Base-by-base conservation (phyloP, 2,797 vertebrate genomes). In the Parauchenoglanis punctatus region DNA sequence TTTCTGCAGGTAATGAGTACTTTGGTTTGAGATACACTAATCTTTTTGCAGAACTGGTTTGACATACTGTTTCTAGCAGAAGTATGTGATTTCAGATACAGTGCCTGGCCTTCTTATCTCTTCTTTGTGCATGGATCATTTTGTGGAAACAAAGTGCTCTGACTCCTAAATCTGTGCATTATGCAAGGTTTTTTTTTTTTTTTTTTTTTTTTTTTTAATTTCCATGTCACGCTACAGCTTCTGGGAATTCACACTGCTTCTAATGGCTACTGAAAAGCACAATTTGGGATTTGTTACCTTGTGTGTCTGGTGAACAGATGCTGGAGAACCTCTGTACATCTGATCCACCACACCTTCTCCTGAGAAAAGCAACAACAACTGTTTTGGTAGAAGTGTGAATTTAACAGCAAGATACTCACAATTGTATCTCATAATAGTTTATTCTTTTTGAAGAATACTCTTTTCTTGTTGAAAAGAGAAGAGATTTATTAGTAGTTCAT, bases 361-460 rank as follows among this genome's bases (percentile, higher is more conserved):
- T 81, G 89, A 92, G 92, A 91, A 91, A 31, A 81, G 72, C 86
- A 80, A 85, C 89, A 90, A 91, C 91, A 92, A 91, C 86, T 20
- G 58, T 93, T 95, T 94, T 94, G 92, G 93, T 94, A 90, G 91
- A 91, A 87, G 92, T 84, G 52, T 92, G 93, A 92, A 94, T 92
- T 92, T 93, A 93, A 92, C 94, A 95, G 95, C 92, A 90, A 93
- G 92, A 86, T 90, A 54, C 31, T 85, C 86, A 84, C 85, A 76
- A 88, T 81, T 87, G 86, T 88, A 68, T 85, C 90, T 90, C n/a
- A 46, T 68, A 80, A 80, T 91, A 90, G 91, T 91, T 92, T 90
- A 93, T 91, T 93, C 90, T 91, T 91, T 94, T 82, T 86, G 67
- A 81, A 59, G 49, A 70, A 31, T 87, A 88, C 90, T 80, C 68